These are phyloP conservation scores for Nephrotoma guestfalica DNA, from an alignment of 2,888 invertebrate genomes.

Conservation along the genomic window DNA sequence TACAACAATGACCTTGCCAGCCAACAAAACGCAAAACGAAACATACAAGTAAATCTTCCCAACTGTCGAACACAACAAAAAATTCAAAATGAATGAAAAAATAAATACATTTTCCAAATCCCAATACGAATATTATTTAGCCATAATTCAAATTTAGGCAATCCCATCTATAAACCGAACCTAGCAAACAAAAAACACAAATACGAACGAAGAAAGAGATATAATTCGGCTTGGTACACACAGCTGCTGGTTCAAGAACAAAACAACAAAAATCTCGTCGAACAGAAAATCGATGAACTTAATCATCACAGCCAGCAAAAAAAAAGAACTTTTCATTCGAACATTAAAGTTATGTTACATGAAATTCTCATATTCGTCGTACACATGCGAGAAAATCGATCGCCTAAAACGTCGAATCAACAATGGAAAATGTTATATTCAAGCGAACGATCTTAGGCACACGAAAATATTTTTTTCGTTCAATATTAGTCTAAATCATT, in stretches of 20 bases:
- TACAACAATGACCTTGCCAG: not conserved
- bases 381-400: not conserved
- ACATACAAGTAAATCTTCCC: not conserved
- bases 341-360: not conserved
- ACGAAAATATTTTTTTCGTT: not conserved
- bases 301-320: not conserved
- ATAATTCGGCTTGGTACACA: not conserved
- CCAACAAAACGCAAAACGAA: not conserved
- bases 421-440: not conserved
- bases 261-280: not conserved
- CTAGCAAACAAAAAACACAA: not conserved
- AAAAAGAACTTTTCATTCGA: not conserved
- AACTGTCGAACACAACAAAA: not conserved
- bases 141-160: not conserved
- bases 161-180: not conserved
- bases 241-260: slow-evolving; percentile 5
- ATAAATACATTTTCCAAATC: not conserved
- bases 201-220: not conserved
- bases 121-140: not conserved
- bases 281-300: not conserved
- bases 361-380: not conserved
- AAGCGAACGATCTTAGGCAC: not conserved
- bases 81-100: not conserved
- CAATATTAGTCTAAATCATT: not conserved
- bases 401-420: not conserved